A percentile compares a stretch with the other conserved stretches of the same genome.
Conservation (phyloP, 2,113 vertebrate species). For the Pycnonotus jocosus region DNA sequence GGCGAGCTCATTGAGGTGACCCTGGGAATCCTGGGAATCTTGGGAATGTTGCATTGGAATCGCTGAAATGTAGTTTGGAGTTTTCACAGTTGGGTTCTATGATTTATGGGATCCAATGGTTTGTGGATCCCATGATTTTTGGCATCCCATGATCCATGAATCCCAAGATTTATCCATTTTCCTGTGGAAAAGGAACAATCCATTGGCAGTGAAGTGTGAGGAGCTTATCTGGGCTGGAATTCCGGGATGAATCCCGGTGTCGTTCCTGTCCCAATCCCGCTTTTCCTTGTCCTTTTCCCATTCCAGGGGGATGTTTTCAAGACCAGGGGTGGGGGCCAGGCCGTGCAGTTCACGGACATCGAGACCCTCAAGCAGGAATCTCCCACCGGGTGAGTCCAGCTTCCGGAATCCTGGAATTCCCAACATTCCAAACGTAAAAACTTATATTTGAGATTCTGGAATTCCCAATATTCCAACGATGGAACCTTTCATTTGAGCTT, state of each 20-base stretch:
- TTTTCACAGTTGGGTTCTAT: accelerated
- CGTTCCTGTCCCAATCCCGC: neutral
- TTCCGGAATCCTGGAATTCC: neutral
- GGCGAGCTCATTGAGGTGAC: too few relatives aligned
- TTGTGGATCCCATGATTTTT: neutral
- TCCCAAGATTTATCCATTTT: accelerated
- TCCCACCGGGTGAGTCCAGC: slow-evolving; percentile 63
- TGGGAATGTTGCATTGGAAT: too few relatives aligned
- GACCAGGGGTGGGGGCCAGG: slow-evolving; percentile 90
- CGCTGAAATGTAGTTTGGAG: too few relatives aligned
- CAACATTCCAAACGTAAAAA: accelerated
- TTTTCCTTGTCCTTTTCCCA: neutral
- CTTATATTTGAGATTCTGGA: too few relatives aligned
- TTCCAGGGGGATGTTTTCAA: slow-evolving; percentile 90
- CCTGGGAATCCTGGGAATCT: too few relatives aligned
- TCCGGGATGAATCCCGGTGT: accelerated
- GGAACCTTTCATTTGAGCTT: neutral
- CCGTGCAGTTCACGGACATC: slow-evolving; percentile 93
- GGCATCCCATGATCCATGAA: neutral
- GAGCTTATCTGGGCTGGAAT: neutral
- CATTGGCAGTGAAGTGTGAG: neutral
- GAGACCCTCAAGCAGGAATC: slow-evolving; percentile 90
- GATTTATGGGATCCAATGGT: neutral
- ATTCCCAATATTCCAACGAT: neutral
- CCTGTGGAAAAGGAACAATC: neutral